Base-by-base conservation (phyloP, 2,888 invertebrate genomes). In the Choristoneura rosaceana region DNA sequence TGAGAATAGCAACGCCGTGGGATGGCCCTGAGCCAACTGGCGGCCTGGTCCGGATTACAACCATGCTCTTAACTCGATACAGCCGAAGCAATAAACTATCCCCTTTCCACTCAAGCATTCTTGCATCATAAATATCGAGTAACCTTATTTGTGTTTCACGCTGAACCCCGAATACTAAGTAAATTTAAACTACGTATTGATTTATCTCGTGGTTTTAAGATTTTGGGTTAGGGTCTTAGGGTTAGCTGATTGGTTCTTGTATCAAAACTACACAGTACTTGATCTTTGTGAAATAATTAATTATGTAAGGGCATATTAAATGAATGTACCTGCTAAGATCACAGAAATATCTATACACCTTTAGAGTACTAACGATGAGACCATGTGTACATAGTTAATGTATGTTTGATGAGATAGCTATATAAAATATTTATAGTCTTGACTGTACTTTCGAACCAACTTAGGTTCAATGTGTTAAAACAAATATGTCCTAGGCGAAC, bases 11-110 rank as follows among this genome's bases (percentile, higher is more conserved):
- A 73, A 77, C 77, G 79, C 77, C 76, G 76, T 74, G 79, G 74
- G 76, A 83, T 88, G 88, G 88, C 87, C 79, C 65, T 67, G 76
- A 78, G 87, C 87, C 88, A 88, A 86, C 83, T 84, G 84, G 80
- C 79, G 80, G 79, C 80, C 76, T 78, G 80, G 74, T 74, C 79
- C 79, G 80, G 82, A 82, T 85, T 83, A 83, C 82, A 79, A 78
- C 81, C 74, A 66, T 73, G 75, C 80, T 77, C 78, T 77, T 79
- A 75, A 79, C 80, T 77, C 81, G 79, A 82, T 76, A 76, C 79
- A 78, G 76, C 75, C 76, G 74, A 73, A 75, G 73, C 74, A 78
- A 76, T 80, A 77, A 81, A 77, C 78, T 78, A 77, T 77, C 79
- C 79, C 79, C 79, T 81, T 78, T 77, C 77, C 69, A 76, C 76